Percentiles rank a stretch among this genome's conserved stretches.
Evolutionary conservation across 2,113 vertebrate species (phyloP).

Genomic region (Petromus typicus): DNA sequence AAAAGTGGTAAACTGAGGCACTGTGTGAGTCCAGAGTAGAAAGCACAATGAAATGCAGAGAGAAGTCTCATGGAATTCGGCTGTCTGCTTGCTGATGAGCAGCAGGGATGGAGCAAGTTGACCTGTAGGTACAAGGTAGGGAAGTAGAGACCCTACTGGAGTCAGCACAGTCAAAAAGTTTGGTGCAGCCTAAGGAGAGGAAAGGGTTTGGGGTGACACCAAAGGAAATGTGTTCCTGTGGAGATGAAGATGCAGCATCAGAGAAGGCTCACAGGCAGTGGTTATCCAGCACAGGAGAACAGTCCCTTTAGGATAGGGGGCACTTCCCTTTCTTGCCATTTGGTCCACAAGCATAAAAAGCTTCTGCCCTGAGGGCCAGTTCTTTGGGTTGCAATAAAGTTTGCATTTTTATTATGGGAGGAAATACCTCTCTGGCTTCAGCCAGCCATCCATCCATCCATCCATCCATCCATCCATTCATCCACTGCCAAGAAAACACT

Average conservation of each 20-base stretch:
- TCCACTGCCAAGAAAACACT: background rate
- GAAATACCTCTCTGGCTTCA: background rate
- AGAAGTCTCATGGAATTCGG: background rate
- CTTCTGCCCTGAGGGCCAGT: background rate
- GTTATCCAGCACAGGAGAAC: background rate
- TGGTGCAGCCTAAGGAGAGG: background rate
- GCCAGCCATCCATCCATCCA: background rate
- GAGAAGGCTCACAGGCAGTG: background rate
- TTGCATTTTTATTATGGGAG: background rate
- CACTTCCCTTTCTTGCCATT: background rate
- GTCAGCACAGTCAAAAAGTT: background rate
- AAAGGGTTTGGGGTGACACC: accelerated
- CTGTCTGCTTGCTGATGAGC: background rate
- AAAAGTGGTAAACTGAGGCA: background rate
- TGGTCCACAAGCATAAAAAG: background rate
- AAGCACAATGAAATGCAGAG: background rate
- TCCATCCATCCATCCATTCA: background rate
- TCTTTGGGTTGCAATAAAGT: background rate
- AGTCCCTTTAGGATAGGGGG: background rate
- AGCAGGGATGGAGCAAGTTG: background rate
- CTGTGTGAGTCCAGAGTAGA: background rate
- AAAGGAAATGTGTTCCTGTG: background rate
- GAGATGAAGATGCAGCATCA: background rate
- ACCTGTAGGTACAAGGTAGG: background rate
- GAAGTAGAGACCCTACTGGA: background rate